A percentile compares a stretch with the other conserved stretches of the same genome.
phyloP scores from a whole-genome alignment of 2,888 invertebrate genomes.

The Sialis fuliginosa region DNA sequence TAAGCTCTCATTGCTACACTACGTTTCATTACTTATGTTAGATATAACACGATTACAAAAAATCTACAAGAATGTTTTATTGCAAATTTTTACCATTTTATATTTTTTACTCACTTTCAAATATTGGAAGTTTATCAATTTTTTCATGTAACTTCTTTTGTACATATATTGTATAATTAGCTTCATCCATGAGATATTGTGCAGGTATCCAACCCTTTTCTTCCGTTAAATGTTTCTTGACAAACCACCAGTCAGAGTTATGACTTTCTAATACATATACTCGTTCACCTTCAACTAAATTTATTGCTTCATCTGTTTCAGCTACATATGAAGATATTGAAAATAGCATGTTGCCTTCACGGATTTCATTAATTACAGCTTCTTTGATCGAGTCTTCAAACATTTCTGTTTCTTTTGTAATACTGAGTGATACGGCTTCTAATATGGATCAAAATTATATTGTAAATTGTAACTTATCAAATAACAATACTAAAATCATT shows the following conservation, averaged over 20 bases:
- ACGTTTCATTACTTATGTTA: too few species aligned
- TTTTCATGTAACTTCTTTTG: slow-evolving; percentile 80
- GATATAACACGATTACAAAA: too few species aligned
- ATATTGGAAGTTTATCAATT: slow-evolving; percentile 78
- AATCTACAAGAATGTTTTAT: too few species aligned
- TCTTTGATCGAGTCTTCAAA: slow-evolving; percentile 21
- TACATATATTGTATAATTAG: slow-evolving; percentile 62
- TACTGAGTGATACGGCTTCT: slow-evolving; percentile 27
- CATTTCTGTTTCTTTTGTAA: slow-evolving; percentile 25
- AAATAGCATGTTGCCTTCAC: slow-evolving; percentile 61
- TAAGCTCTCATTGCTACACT: too few species aligned
- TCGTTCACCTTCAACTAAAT: slow-evolving; percentile 78
- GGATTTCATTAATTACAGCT: slow-evolving; percentile 28
- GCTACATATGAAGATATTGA: slow-evolving; percentile 74
- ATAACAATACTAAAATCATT: not conserved
- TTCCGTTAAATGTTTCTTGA: slow-evolving; percentile 72
- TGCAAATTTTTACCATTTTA: too few species aligned
- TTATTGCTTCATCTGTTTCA: slow-evolving; percentile 74
- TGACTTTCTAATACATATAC: slow-evolving; percentile 67
- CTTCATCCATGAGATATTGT: slow-evolving; percentile 68
- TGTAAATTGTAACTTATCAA: not conserved
- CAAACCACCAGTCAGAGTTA: slow-evolving; percentile 86
- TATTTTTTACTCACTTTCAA: slow-evolving; percentile 57
- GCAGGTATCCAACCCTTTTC: slow-evolving; percentile 92
- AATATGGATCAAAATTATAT: slow-evolving; percentile 9